Base-by-base conservation (phyloP, 2,113 vertebrate species). In the Neolamprologus sp. region DNA sequence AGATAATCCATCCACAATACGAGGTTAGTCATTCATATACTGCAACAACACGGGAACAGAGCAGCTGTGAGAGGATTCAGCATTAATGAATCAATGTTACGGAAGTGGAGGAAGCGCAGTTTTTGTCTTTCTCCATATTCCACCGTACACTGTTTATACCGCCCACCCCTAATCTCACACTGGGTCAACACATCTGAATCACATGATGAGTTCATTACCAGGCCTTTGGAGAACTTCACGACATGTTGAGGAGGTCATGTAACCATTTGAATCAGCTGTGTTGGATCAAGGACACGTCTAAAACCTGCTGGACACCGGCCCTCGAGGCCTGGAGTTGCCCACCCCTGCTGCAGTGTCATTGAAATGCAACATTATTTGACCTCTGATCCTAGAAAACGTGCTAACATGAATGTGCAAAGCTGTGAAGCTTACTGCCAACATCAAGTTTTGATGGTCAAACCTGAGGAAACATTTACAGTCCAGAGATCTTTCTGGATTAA, bases 21-120 rank as follows among this genome's bases (percentile, higher is more conserved):
- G 2, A 58, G 55, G 13, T 28, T 58, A 28, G 55, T 58, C 1
- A 5, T 30, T 58, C 0, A 58, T 58, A 6, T 58, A 58, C 13
- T 58, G 26, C 55, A 28, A 4, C 2, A 6, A 30, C 55, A 58
- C 6, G 55, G 7, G 55, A 58, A 16, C 0, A 58, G 26, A 58
- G 13, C 13, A 30, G 55, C 55, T 30, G 55, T 0, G 7, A 30
- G 13, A 58, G 26, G 0, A 30, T 58, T 9, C 26, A 58, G 0
- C 55, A 9, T 30, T 58, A 58, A 58, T 58, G 26, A 58, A 58
- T 3, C 13, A 17, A 30, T 30, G 2, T 1, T 58, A 30, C 0
- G 2, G 55, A 58, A 58, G 55, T 30, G 5, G 55, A 58, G 26
- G 55, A 58, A 30, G 14, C 26, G 0, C 0, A 58, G 14, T 30